phyloP scores from a whole-genome alignment of 2,888 invertebrate species.

The Dermolepida albohirtum region DNA sequence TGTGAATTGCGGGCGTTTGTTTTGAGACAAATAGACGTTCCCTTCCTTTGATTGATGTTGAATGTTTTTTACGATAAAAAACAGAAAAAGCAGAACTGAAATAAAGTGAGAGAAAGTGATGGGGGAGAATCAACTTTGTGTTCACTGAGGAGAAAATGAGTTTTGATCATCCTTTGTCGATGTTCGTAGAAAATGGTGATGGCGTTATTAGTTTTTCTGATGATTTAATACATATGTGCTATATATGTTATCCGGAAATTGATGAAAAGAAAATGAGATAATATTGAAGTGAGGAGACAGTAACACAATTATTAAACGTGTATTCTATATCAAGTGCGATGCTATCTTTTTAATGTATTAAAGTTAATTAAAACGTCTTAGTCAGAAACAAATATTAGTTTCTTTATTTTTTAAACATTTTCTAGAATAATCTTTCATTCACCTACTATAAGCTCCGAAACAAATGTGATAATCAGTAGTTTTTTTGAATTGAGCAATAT shows the following conservation, averaged over 20 bases:
- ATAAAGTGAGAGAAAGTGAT: conserved; percentile 11
- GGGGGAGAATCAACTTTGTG: conserved; percentile 20
- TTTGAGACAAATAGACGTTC: conserved; percentile 11
- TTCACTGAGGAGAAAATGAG: conserved; percentile 22
- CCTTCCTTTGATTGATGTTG: conserved; percentile 22
- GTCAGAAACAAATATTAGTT: too few relatives aligned
- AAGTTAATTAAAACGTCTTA: too few relatives aligned
- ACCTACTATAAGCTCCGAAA: too few relatives aligned
- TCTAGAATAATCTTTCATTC: too few relatives aligned
- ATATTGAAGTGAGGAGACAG: neutral
- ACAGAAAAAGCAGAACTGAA: neutral
- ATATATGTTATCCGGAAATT: conserved; percentile 3
- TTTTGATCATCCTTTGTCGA: conserved; percentile 24
- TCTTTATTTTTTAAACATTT: too few relatives aligned
- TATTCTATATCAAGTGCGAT: neutral
- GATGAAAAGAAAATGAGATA: conserved; percentile 4
- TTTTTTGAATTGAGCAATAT: too few relatives aligned
- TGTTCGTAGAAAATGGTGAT: conserved; percentile 11
- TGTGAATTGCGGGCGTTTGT: conserved; percentile 13
- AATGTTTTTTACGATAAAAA: conserved; percentile 16
- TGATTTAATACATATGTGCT: conserved; percentile 21
- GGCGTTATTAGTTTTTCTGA: conserved; percentile 14
- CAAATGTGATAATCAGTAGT: too few relatives aligned
- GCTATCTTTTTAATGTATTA: too few relatives aligned
- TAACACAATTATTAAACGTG: neutral